Evolutionary conservation across 2,113 vertebrate genomes (phyloP), one percentile per base, ranked within the genome.

Genomic region (Trichomycterus rosablanca): DNA sequence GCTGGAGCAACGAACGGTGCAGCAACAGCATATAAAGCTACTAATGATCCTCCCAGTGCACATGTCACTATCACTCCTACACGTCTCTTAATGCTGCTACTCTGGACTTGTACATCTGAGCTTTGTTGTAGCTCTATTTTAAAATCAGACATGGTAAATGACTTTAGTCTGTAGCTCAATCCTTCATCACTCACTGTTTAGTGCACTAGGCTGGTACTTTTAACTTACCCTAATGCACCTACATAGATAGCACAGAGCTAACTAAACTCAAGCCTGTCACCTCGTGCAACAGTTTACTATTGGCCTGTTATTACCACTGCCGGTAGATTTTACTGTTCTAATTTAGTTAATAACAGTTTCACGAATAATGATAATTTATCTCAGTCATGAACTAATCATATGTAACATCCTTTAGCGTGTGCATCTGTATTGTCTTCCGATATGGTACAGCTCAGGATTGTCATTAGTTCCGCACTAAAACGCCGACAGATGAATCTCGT

Each of bases 1-100:
- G 95, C 95, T 0, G 96, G 95, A 0, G 80, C 66, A 4, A 98
- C 35, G 11, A 99, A 99, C 0, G 96, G 96, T 0, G 80, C 82
- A 0, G 79, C 78, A 10, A 88, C 84, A 0, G 90, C 90, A 23
- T 95, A 94, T 3, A 98, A 62, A 0, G 84, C 88, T 59, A 91
- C 77, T 43, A 96, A 45, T 0, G 85, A 77, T 0, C 93, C 92
- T 0, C 93, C 90, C 0, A 94, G 9, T 0, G 82, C 19, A 10
- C 90, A 89, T 0, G 91, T 82, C 1, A 77, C 23, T 1, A 91
- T 0, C 12, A 94, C 10, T 0, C 93, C 93, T 66, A 92, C 85
- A 0, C 26, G 22, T 10, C 70, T 83, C 5, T 64, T 76, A 14
- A 61, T 61, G 10, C 66, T 8, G 1, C 30, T 0, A 0, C 6